Conservation (phyloP, 2,797 vertebrate genomes). For the Ispidina lecontei region DNA sequence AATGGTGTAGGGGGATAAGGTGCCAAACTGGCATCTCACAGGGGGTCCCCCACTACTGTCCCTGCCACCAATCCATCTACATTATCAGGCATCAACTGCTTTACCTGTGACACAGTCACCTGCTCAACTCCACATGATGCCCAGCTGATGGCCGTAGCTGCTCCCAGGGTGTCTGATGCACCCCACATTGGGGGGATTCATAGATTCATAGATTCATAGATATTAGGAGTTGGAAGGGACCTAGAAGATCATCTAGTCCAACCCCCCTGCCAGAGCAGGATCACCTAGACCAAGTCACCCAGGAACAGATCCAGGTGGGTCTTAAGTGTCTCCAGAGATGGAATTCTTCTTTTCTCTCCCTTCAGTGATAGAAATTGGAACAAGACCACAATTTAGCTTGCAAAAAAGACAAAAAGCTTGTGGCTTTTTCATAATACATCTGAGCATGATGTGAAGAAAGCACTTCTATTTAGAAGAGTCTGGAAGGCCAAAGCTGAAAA, state of each 20-base stretch:
- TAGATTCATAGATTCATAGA: too few relatives aligned
- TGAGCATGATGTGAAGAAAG: not conserved
- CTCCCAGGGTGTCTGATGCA: not conserved
- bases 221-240: too few relatives aligned
- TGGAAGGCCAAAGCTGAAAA: constrained; percentile 2
- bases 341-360: not conserved
- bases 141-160: fast-evolving
- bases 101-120: not conserved
- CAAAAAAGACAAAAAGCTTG: constrained; percentile 21
- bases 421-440: constrained; percentile 21
- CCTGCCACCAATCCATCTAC: not conserved
- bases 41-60: not conserved
- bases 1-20: not conserved
- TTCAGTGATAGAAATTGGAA: not conserved
- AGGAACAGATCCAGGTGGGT: too few relatives aligned
- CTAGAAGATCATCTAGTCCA: too few relatives aligned
- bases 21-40: not conserved
- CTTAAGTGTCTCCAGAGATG: too few relatives aligned
- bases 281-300: too few relatives aligned
- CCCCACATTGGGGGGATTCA: not conserved
- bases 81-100: fast-evolving
- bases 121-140: not conserved
- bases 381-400: constrained; percentile 29
- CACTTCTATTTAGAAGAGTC: not conserved
- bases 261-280: too few relatives aligned